A percentile compares a stretch with the other conserved stretches of the same genome.
These are phyloP conservation scores for Colletes gigas DNA, from an alignment of 1,140 invertebrate species.

Conservation along the genomic window DNA sequence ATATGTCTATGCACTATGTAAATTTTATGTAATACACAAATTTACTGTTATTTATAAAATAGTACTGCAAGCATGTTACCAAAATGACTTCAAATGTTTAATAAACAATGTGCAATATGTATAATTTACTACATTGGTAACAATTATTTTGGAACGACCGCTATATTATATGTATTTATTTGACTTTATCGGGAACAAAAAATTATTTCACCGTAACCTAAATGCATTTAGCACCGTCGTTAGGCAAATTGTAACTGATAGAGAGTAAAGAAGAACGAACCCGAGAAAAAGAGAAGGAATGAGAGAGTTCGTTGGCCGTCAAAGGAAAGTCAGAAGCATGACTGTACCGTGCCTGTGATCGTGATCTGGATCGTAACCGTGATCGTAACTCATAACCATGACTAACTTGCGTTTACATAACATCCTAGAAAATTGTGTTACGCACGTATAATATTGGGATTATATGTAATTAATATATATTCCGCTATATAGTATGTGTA, in stretches of 20 bases:
- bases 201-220: conserved; percentile 38
- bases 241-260: conserved; percentile 19
- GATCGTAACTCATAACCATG: conserved; percentile 75
- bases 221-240: conserved; percentile 23
- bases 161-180: no score
- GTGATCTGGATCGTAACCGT: conserved; percentile 69
- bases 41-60: no score
- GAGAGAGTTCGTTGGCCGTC: conserved; percentile 62
- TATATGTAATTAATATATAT: neutral
- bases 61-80: no score
- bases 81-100: neutral
- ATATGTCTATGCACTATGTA: neutral
- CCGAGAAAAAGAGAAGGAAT: conserved; percentile 29
- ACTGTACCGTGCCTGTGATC: conserved; percentile 51
- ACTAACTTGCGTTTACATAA: conserved; percentile 66
- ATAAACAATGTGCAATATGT: neutral
- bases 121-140: neutral
- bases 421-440: conserved; percentile 37
- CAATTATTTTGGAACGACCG: neutral
- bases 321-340: conserved; percentile 51
- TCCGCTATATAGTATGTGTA: neutral
- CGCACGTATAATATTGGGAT: neutral
- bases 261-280: conserved; percentile 26
- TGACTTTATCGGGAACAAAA: neutral
- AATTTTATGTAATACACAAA: no score